phyloP scores from a whole-genome alignment of 2,888 invertebrate species.

The Bimastos eiseni region DNA sequence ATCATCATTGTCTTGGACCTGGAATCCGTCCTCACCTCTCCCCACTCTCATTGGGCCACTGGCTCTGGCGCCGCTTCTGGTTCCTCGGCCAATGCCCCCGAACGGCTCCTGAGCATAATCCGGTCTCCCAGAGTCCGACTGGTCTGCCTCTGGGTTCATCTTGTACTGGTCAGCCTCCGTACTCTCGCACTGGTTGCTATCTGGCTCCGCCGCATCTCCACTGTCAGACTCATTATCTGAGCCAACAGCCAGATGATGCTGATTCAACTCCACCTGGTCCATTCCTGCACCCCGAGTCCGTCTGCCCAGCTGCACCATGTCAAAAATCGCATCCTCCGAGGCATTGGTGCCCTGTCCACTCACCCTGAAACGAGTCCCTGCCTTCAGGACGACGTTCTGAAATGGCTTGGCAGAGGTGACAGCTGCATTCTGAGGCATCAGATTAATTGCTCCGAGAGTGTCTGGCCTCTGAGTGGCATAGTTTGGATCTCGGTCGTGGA shows the following conservation, averaged over 20 bases:
- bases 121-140: slow-evolving; percentile 13
- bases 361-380: neutral
- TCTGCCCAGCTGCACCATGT: neutral
- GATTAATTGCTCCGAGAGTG: slow-evolving; percentile 14
- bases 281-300: slow-evolving; percentile 28
- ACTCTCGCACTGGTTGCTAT: slow-evolving; percentile 34
- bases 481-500: slow-evolving; percentile 13
- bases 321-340: neutral
- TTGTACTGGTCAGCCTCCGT: slow-evolving; percentile 40
- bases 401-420: neutral
- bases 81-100: neutral
- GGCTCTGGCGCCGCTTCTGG: neutral
- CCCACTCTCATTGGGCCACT: neutral
- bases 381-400: slow-evolving; percentile 9
- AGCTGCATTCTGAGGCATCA: neutral
- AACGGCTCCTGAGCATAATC: neutral
- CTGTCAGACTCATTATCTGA: slow-evolving; percentile 19
- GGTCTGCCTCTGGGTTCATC: slow-evolving; percentile 39
- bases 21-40: neutral
- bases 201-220: slow-evolving; percentile 26
- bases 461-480: slow-evolving; percentile 23
- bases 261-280: slow-evolving; percentile 26
- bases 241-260: slow-evolving; percentile 13
- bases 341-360: slow-evolving; percentile 18
- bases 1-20: neutral